Percentiles rank a stretch among this genome's conserved stretches.
Evolutionary conservation across 2,113 vertebrate species (phyloP).

Genomic region (Odontophorus gujanensis): DNA sequence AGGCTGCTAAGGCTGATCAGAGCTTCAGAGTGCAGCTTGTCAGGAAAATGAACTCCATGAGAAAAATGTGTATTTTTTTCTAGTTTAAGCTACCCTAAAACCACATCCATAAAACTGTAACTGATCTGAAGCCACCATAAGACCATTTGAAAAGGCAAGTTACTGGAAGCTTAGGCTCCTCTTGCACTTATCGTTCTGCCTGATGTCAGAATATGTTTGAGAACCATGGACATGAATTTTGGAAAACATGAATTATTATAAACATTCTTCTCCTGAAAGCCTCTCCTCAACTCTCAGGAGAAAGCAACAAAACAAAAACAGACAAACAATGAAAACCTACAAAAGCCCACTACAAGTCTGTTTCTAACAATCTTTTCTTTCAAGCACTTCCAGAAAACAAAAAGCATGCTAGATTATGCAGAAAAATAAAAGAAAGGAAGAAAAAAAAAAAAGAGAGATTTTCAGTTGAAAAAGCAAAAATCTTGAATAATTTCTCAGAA

Average conservation of each 20-base stretch:
- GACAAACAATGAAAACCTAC: background rate
- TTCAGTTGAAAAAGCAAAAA: constrained; percentile 33
- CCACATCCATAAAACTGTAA: background rate
- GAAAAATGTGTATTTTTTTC: background rate
- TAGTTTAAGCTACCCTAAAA: background rate
- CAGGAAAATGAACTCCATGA: background rate
- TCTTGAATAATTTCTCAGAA: background rate
- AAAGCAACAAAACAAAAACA: background rate
- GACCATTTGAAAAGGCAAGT: background rate
- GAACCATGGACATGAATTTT: background rate
- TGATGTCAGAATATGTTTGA: background rate
- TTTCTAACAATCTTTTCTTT: background rate
- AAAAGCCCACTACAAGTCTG: background rate
- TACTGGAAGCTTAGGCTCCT: background rate
- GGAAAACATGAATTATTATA: background rate
- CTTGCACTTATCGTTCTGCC: background rate
- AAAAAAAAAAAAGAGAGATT: background rate
- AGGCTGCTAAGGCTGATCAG: background rate
- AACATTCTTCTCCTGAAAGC: background rate
- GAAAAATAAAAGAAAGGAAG: too few relatives aligned
- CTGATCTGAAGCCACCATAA: background rate
- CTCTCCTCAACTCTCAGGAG: background rate
- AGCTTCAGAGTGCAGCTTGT: background rate
- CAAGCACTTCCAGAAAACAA: background rate
- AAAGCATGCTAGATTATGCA: background rate